Evolutionary conservation across 1,140 invertebrate genomes (phyloP), one percentile per base, ranked within the genome.

Genomic region (Drosophila pseudoananassae): DNA sequence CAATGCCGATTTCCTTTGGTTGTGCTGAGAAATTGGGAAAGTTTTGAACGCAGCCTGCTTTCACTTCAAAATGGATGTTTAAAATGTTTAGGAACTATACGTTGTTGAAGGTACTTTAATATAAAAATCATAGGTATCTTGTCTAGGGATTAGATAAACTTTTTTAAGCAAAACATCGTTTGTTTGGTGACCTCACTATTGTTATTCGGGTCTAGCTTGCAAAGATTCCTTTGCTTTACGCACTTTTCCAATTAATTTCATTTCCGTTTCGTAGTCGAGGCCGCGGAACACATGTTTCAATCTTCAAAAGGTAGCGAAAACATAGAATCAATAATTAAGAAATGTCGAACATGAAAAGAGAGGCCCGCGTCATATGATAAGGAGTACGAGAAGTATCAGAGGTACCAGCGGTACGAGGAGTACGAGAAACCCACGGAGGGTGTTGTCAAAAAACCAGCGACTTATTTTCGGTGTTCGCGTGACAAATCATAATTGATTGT

Each of bases 191-290:
- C 38, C 14, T 43, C 38, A 43, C 36, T 40, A 40, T 99, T 96
- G 93, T 99, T 98, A 29, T n/a, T 72, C 63, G 0, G 64, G 49
- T 43, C 56, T 53, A 15, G 17, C 46, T n/a, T 25, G 3, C 27
- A 20, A 54, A 59, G 54, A 38, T 54, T 70, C 23, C 36, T 50
- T 45, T 49, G 27, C 58, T 52, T 59, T 78, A 78, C 83, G 82
- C 83, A 88, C 66, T 83, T 88, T 87, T 87, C 78, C 83, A 87
- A 87, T 87, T 87, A 87, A 87, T 87, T 87, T 87, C 83, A 88
- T 87, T 87, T 87, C 83, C 83, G 83, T 79, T 87, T 79, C 59
- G 65, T 54, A 64, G 70, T 60, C 43, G 46, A 38, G 59, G 51
- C 58, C 33, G 17, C 25, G 47, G 57, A 88, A 87, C 83, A 88